Conservation (phyloP, 2,888 invertebrate species). For the Drosophila borborema region DNA sequence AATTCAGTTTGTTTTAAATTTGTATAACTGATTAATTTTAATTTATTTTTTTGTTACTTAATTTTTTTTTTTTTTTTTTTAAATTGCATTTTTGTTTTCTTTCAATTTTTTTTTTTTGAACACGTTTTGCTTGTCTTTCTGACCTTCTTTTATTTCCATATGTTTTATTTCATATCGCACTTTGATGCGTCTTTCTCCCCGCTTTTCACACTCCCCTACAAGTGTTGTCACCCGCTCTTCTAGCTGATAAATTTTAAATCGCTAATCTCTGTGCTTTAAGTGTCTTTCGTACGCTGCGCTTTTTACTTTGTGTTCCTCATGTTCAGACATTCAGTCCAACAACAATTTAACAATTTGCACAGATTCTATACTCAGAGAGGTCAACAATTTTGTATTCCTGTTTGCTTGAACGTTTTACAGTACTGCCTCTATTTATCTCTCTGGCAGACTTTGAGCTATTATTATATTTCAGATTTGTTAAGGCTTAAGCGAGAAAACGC, state of each 20-base stretch:
- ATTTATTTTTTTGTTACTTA: neutral
- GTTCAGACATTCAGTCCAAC: constrained; percentile 47
- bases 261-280: constrained; percentile 51
- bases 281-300: constrained; percentile 6
- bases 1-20: constrained; percentile 1
- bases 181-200: neutral
- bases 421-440: constrained; percentile 31
- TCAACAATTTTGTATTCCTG: constrained; percentile 64
- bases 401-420: constrained; percentile 27
- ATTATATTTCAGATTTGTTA: constrained; percentile 18
- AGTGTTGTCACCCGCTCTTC: constrained; percentile 17
- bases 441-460: constrained; percentile 32
- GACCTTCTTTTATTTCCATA: constrained; percentile 42
- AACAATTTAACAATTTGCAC: constrained; percentile 39
- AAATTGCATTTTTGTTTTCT: neutral
- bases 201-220: constrained; percentile 1
- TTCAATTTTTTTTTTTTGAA: neutral
- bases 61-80: neutral
- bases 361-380: constrained; percentile 53
- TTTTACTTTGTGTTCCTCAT: constrained; percentile 56
- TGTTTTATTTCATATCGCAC: constrained; percentile 41
- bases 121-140: constrained; percentile 30
- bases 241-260: constrained; percentile 65
- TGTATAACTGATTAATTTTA: neutral
- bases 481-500: constrained; percentile 5